Evolutionary conservation across 1,140 invertebrate genomes (phyloP), one percentile per base, ranked within the genome.

Genomic region (Drosophila kikkawai): DNA sequence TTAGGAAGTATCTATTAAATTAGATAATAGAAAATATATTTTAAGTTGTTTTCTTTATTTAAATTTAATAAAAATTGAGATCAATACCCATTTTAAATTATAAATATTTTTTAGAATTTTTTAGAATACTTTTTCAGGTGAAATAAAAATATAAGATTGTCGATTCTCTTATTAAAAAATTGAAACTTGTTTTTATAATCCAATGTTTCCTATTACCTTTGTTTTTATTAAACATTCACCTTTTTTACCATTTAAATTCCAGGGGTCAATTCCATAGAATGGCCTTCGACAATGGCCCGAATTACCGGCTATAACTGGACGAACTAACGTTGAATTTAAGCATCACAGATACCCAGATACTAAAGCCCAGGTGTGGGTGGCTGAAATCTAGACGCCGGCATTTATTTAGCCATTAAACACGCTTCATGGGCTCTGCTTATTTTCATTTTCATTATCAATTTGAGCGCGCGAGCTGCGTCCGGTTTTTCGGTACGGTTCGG

Each of bases 381-480:
- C 60, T 53, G 41, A 64, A 70, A 73, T 68, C 67, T 73, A 60
- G 82, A 79, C 66, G 50, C 80, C 68, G 58, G 51, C 82, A 86
- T 85, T 88, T 91, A 88, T 90, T 88, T 91, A 90, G 85, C 86
- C 71, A 88, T 88, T 88, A 88, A 88, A 91, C 77, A 85, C 85
- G 84, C 85, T 87, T 84, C 86, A 88, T 81, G 87, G 68, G 75
- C 55, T 82, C 82, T 91, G 69, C 75, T 76, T 91, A 85, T 90
- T 91, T 91, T 91, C 85, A 85, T 90, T 91, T 88, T 91, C 85
- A 88, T 88, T 88, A 85, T 88, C 85, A 90, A 88, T 90, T 90
- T 91, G 71, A 73, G 70, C 82, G 84, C 77, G 80, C 53, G 36
- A 51, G 68, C 81, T 51, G 39, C 44, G 64, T 68, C 74, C 75